Conservation (phyloP, 2,888 invertebrate genomes). For the Didymodactylos carnosus region DNA sequence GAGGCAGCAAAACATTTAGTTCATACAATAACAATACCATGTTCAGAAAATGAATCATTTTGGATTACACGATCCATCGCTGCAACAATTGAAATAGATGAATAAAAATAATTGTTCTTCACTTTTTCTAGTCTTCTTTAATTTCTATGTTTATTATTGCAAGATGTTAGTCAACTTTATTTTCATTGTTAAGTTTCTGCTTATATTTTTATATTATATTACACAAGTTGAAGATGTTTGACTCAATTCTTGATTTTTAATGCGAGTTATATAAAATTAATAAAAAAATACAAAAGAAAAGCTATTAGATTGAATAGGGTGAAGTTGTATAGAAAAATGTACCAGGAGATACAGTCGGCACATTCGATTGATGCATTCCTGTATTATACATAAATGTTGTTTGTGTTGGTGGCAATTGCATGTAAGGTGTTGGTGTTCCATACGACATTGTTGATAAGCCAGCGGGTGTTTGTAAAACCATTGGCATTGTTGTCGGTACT, state of each 20-base stretch:
- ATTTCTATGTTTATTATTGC: neutral
- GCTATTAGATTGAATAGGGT: neutral
- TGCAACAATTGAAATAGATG: neutral
- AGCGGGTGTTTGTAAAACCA: neutral
- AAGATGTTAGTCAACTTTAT: neutral
- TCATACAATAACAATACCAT: slow-evolving; percentile 25
- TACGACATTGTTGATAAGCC: neutral
- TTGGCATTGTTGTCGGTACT: too few species aligned
- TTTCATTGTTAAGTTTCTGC: neutral
- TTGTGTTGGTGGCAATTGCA: neutral
- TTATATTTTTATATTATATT: neutral
- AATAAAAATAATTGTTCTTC: neutral
- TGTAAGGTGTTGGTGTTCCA: neutral
- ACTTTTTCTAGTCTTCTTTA: neutral
- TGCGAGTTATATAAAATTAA: too few species aligned
- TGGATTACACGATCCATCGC: slow-evolving; percentile 1
- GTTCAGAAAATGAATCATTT: slow-evolving; percentile 7
- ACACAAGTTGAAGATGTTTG: too few species aligned
- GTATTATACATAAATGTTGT: neutral
- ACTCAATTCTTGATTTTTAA: too few species aligned
- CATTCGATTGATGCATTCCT: neutral
- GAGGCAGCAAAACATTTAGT: slow-evolving; percentile 34
- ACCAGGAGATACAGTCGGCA: neutral
- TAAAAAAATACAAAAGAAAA: neutral
- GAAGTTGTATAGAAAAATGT: neutral